A percentile compares a stretch with the other conserved stretches of the same genome.
These are phyloP conservation scores for Tenualosa ilisha DNA, from an alignment of 2,797 vertebrate species.

Conservation along the genomic window DNA sequence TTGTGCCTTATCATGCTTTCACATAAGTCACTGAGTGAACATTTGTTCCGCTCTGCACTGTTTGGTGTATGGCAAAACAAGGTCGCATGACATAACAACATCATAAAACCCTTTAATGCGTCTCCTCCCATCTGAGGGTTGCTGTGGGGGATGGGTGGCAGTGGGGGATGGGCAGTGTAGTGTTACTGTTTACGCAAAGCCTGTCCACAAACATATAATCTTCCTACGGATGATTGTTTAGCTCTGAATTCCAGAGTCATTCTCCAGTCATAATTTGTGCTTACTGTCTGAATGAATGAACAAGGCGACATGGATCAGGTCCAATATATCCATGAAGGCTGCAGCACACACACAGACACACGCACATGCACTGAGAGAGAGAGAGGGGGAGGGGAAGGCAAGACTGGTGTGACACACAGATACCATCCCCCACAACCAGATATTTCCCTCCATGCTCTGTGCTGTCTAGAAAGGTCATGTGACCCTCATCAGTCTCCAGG, in stretches of 20 bases:
- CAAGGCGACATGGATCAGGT: slow-evolving; percentile 53
- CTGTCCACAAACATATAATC: slow-evolving; percentile 47
- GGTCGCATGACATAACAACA: slow-evolving; percentile 63
- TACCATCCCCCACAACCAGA: slow-evolving; percentile 72
- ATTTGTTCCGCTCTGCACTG: background rate
- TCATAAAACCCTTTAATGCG: slow-evolving; percentile 60
- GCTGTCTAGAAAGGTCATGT: slow-evolving; percentile 86
- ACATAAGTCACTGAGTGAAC: slow-evolving; percentile 5
- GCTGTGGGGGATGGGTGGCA: slow-evolving; percentile 44
- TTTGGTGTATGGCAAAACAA: background rate
- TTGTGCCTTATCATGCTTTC: slow-evolving; percentile 13
- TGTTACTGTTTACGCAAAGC: slow-evolving; percentile 60
- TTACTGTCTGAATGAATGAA: slow-evolving; percentile 62
- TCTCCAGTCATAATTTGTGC: slow-evolving; percentile 45
- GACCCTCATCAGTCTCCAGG: slow-evolving; percentile 81
- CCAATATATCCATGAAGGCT: slow-evolving; percentile 62
- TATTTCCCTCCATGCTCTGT: slow-evolving; percentile 78
- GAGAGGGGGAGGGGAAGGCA: slow-evolving; percentile 65
- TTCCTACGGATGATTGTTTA: background rate
- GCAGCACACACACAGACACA: slow-evolving; percentile 35
- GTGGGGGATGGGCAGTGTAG: slow-evolving; percentile 64
- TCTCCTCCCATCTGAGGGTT: slow-evolving; percentile 48
- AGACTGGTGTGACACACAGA: slow-evolving; percentile 68
- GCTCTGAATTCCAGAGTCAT: background rate
- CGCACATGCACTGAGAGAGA: background rate